Conservation (phyloP, 2,888 invertebrate genomes). For the Thereva unica region DNA sequence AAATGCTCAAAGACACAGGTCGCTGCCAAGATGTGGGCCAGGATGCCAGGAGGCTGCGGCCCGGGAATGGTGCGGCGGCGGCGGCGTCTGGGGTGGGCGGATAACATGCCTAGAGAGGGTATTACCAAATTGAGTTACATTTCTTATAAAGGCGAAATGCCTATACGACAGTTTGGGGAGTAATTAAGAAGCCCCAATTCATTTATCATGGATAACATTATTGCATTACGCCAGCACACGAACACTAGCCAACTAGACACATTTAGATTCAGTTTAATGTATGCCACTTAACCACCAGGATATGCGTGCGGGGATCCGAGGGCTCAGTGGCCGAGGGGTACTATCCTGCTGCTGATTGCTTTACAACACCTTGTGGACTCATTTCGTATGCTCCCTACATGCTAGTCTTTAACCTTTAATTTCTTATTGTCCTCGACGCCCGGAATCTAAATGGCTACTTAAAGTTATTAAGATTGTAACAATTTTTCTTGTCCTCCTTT, state of each 20-base stretch:
- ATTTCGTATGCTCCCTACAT: conserved; percentile 48
- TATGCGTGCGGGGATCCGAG: conserved; percentile 17
- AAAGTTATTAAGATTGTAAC: conserved; percentile 16
- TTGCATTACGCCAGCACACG: conserved; percentile 40
- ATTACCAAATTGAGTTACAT: conserved; percentile 50
- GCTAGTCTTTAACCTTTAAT: conserved; percentile 48
- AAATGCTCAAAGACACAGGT: conserved; percentile 26
- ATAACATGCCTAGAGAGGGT: conserved; percentile 42
- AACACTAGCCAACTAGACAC: conserved; percentile 33
- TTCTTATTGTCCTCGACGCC: conserved; percentile 44
- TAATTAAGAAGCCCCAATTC: conserved; percentile 55
- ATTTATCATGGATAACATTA: conserved; percentile 52
- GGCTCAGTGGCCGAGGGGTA: not conserved
- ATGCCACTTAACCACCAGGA: conserved; percentile 41
- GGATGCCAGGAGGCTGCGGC: conserved; percentile 30
- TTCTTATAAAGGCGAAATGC: conserved; percentile 49
- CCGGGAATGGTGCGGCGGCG: conserved; percentile 18
- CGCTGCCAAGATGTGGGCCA: conserved; percentile 27
- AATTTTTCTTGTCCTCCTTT: not conserved
- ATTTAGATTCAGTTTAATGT: conserved; percentile 39
- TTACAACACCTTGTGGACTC: conserved; percentile 52
- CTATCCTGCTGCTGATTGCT: conserved; percentile 49
- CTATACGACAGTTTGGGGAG: conserved; percentile 54
- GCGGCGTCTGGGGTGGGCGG: conserved; percentile 25
- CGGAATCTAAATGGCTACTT: conserved; percentile 26